These are phyloP conservation scores for Psilopogon haemacephalus DNA, from an alignment of 2,113 vertebrate species.

Conservation along the genomic window DNA sequence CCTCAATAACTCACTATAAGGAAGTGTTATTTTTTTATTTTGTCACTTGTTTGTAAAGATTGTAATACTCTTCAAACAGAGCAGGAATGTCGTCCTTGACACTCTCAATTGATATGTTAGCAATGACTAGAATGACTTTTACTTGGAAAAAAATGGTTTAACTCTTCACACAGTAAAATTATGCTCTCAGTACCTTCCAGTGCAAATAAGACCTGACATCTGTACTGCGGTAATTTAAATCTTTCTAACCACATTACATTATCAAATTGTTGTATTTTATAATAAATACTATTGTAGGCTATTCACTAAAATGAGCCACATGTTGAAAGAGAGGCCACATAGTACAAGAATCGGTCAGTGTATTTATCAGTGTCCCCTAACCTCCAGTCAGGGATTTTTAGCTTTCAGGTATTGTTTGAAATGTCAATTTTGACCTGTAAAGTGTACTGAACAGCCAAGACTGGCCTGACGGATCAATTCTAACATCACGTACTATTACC, in stretches of 20 bases:
- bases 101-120: neutral
- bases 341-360: neutral
- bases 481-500: neutral
- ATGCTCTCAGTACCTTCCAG: neutral
- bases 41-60: neutral
- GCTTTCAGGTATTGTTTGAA: neutral
- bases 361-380: neutral
- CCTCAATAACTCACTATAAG: neutral
- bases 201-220: neutral
- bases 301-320: neutral
- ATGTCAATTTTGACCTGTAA: neutral
- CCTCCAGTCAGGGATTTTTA: neutral
- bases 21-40: neutral
- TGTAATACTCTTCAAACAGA: neutral
- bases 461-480: neutral
- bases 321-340: neutral
- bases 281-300: neutral
- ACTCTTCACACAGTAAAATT: neutral
- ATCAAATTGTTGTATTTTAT: neutral
- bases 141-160: neutral
- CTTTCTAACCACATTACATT: neutral
- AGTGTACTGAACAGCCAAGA: neutral
- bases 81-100: neutral
- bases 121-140: neutral
- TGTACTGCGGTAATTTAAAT: neutral